Conservation (phyloP, 1,140 invertebrate species). For the Drosophila saltans region DNA sequence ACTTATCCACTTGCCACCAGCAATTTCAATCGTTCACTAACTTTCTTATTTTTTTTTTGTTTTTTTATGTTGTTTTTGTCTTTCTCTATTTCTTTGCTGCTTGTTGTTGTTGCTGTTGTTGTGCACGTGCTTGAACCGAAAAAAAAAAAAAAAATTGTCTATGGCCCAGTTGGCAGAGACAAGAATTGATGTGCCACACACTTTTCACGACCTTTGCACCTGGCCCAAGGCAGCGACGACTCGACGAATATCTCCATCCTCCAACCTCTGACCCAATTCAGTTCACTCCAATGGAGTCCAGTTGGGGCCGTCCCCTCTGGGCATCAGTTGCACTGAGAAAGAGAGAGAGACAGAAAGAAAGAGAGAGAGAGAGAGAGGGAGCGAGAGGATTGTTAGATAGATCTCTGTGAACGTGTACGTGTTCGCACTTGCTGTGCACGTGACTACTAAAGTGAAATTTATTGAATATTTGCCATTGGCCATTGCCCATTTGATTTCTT, state of each 20-base stretch:
- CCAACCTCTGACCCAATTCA: slow-evolving; percentile 11
- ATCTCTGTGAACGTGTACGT: slow-evolving; percentile 53
- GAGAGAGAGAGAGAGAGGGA: neutral
- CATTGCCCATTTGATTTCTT: slow-evolving; percentile 81
- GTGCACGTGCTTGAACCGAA: slow-evolving; percentile 35
- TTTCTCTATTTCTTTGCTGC: neutral
- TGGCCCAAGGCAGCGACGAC: slow-evolving; percentile 42
- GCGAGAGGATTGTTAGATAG: neutral
- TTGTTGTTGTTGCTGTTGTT: neutral
- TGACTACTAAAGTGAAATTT: slow-evolving; percentile 74
- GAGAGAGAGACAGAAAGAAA: neutral
- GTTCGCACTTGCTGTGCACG: slow-evolving; percentile 75
- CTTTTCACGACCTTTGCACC: slow-evolving; percentile 74
- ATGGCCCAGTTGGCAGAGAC: slow-evolving; percentile 69
- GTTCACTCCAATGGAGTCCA: neutral
- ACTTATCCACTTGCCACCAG: slow-evolving; percentile 79
- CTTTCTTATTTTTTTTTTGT: slow-evolving; percentile 13
- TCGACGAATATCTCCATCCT: slow-evolving; percentile 20
- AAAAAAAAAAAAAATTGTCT: slow-evolving; percentile 53
- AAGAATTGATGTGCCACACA: slow-evolving; percentile 75
- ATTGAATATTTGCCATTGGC: slow-evolving; percentile 81
- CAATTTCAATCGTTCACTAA: slow-evolving; percentile 75
- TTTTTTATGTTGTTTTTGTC: neutral
- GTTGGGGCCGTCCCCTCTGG: slow-evolving; percentile 19
- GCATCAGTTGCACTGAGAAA: slow-evolving; percentile 69